Percentiles rank a stretch among this genome's conserved stretches.
These are phyloP conservation scores for Muscicapa comitata DNA, from an alignment of 2,797 vertebrate species.

Conservation along the genomic window DNA sequence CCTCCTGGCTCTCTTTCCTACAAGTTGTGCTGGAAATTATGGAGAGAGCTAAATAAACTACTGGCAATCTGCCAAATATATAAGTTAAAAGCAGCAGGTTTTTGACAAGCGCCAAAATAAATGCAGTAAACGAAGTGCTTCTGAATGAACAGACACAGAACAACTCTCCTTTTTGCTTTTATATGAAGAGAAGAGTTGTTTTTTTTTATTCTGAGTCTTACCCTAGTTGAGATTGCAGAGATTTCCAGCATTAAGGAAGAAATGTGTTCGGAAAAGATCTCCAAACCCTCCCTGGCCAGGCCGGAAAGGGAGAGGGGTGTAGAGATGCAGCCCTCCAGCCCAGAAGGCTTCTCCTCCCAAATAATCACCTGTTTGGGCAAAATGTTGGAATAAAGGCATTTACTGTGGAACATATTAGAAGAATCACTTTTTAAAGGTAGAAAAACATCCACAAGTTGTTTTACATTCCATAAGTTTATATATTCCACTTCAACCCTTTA, in stretches of 20 bases:
- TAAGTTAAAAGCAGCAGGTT: background rate
- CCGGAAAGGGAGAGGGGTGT: constrained; percentile 94
- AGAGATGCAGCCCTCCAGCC: constrained; percentile 92
- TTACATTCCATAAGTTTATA: background rate
- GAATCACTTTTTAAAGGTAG: background rate
- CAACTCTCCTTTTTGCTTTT: background rate
- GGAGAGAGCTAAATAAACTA: background rate
- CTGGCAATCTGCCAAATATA: background rate
- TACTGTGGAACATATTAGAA: background rate
- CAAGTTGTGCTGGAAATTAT: background rate
- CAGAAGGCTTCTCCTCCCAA: constrained; percentile 94
- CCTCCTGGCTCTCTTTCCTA: background rate
- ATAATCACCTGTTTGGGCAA: constrained; percentile 86
- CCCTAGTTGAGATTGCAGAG: constrained; percentile 97
- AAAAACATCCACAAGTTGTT: background rate
- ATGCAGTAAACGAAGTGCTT: background rate
- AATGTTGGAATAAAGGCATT: background rate
- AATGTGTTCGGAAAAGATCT: constrained; percentile 95
- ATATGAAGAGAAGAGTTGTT: accelerated
- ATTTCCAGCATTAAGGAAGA: constrained; percentile 97
- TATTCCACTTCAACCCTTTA: background rate
- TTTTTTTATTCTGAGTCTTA: constrained; percentile 54
- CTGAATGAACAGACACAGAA: background rate
- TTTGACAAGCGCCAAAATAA: background rate
- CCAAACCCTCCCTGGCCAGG: constrained; percentile 91